Percentiles rank a stretch among this genome's conserved stretches.
Conservation (phyloP, 2,888 invertebrate species). For the Nebria salina region DNA sequence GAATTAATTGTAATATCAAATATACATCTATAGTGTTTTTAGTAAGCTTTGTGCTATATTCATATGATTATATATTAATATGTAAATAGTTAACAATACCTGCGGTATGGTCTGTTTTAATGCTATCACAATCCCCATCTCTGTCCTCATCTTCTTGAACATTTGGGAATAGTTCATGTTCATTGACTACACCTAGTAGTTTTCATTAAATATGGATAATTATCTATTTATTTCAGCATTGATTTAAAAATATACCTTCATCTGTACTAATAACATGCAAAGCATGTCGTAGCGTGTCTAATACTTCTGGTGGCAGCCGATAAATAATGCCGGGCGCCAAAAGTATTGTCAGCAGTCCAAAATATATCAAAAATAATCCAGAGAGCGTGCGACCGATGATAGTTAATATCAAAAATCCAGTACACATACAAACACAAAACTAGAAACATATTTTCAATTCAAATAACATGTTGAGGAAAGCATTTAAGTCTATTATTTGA, state of each 20-base stretch:
- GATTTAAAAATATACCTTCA: constrained; percentile 50
- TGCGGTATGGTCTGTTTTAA: constrained; percentile 58
- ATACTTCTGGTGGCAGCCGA: constrained; percentile 54
- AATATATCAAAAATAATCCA: constrained; percentile 57
- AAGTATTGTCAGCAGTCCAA: constrained; percentile 54
- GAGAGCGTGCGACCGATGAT: constrained; percentile 58
- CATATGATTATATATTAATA: too few relatives aligned
- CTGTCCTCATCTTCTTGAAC: constrained; percentile 54
- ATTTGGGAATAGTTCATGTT: constrained; percentile 61
- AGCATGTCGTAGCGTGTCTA: constrained; percentile 49
- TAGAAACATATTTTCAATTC: constrained; percentile 52
- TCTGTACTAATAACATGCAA: constrained; percentile 52
- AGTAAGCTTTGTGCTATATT: too few relatives aligned
- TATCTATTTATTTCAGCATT: not conserved
- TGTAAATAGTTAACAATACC: constrained; percentile 51
- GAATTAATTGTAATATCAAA: not conserved
- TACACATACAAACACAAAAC: constrained; percentile 60
- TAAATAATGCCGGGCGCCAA: constrained; percentile 54
- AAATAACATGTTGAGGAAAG: not conserved
- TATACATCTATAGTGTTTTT: too few relatives aligned
- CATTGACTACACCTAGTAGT: constrained; percentile 55
- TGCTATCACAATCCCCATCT: constrained; percentile 57
- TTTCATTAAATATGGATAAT: not conserved
- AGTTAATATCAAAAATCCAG: constrained; percentile 56
- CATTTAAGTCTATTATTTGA: too few relatives aligned